Conservation (phyloP, 2,888 invertebrate genomes). For the Nysson spinosus region DNA sequence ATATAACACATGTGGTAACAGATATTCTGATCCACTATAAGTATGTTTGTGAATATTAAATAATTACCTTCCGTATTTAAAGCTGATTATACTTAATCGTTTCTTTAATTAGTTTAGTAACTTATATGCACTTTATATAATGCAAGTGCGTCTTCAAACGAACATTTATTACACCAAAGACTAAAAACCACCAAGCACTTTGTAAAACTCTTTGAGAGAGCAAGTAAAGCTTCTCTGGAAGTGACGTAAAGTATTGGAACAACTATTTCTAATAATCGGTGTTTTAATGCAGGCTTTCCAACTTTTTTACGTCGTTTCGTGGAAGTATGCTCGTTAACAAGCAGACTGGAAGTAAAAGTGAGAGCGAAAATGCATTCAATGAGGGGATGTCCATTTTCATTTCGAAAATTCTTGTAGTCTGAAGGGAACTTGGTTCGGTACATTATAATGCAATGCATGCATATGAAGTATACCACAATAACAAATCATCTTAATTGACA, state of each 20-base stretch:
- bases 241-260: conserved; percentile 1
- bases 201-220: too few relatives aligned
- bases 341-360: conserved; percentile 39
- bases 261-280: conserved; percentile 28
- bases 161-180: too few relatives aligned
- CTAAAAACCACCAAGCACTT: too few relatives aligned
- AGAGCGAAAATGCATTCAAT: conserved; percentile 38
- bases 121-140: too few relatives aligned
- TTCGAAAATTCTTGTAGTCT: conserved; percentile 2
- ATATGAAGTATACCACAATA: conserved; percentile 9
- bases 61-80: too few relatives aligned
- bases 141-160: too few relatives aligned
- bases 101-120: too few relatives aligned
- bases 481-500: conserved; percentile 32
- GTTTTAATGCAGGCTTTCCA: conserved; percentile 33
- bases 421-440: conserved; percentile 7
- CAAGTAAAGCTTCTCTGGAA: too few relatives aligned
- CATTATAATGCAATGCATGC: conserved; percentile 12
- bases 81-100: too few relatives aligned
- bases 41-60: too few relatives aligned
- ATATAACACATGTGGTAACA: too few relatives aligned
- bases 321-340: conserved; percentile 42
- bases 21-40: too few relatives aligned
- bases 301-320: conserved; percentile 32
- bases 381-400: conserved; percentile 12